These are phyloP conservation scores for Goniozus legneri DNA, from an alignment of 1,140 invertebrate species.

Conservation along the genomic window DNA sequence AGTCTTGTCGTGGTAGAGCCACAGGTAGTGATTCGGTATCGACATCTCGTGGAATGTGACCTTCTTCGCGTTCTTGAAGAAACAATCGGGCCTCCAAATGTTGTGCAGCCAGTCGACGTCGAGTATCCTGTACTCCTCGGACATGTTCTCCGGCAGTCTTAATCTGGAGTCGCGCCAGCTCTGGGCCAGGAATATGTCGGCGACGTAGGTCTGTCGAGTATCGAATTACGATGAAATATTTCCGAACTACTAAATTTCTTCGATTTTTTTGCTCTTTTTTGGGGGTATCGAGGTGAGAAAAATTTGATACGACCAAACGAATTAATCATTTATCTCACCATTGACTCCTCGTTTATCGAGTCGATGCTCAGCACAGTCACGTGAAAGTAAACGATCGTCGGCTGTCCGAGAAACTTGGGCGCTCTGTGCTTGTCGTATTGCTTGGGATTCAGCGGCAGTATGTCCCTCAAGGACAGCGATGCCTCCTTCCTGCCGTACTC, in stretches of 20 bases:
- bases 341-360: slow-evolving; percentile 89
- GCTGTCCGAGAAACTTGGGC: slow-evolving; percentile 78
- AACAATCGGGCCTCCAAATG: slow-evolving; percentile 89
- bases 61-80: slow-evolving; percentile 91
- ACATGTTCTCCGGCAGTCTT: slow-evolving; percentile 86
- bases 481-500: slow-evolving; percentile 48
- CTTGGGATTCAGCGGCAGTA: slow-evolving; percentile 78
- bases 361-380: slow-evolving; percentile 84
- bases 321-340: slow-evolving; percentile 69
- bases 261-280: background rate
- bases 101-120: slow-evolving; percentile 87
- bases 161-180: slow-evolving; percentile 85
- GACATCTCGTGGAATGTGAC: slow-evolving; percentile 93
- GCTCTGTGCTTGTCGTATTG: slow-evolving; percentile 87
- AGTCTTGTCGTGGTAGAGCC: slow-evolving; percentile 88
- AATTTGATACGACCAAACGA: no score
- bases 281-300: no score
- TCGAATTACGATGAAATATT: no score
- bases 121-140: slow-evolving; percentile 83
- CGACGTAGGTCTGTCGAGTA: slow-evolving; percentile 79
- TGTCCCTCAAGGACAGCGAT: slow-evolving; percentile 71
- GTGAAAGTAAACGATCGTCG: slow-evolving; percentile 84
- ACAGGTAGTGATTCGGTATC: slow-evolving; percentile 89
- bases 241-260: no score
- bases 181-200: slow-evolving; percentile 88